These are phyloP conservation scores for Lycodopsis pacificus DNA, from an alignment of 2,797 vertebrate genomes.

Conservation along the genomic window DNA sequence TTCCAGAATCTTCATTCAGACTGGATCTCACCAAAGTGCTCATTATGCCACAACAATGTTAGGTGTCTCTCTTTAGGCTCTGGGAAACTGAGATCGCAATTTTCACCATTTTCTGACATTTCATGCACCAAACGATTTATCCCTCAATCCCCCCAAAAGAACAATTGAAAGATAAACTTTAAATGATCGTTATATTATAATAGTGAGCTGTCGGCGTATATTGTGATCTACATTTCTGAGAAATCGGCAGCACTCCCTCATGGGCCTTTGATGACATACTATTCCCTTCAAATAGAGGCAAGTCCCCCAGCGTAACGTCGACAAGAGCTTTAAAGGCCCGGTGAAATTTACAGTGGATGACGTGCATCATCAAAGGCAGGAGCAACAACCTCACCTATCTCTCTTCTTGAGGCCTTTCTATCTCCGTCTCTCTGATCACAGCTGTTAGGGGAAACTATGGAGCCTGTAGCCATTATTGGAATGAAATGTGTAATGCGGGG, in stretches of 20 bases:
- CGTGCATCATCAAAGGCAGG: conserved; percentile 37
- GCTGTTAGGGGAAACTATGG: conserved; percentile 13
- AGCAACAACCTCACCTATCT: conserved; percentile 12
- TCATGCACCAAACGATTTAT: background rate
- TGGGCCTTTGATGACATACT: conserved; percentile 40
- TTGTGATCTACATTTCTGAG: conserved; percentile 5
- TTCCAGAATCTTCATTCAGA: background rate
- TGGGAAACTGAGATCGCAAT: background rate
- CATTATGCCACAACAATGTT: background rate
- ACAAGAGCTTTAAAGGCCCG: conserved; percentile 42
- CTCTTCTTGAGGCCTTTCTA: conserved; percentile 12
- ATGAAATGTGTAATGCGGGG: conserved; percentile 8
- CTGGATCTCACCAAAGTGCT: background rate
- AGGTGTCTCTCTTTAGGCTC: rapidly evolving
- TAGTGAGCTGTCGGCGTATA: background rate
- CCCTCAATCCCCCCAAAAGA: background rate
- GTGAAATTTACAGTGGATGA: conserved; percentile 34
- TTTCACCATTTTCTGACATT: background rate
- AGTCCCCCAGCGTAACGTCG: conserved; percentile 12
- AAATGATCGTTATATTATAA: background rate
- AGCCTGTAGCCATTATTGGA: conserved; percentile 24
- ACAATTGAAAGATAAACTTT: background rate
- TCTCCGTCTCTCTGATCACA: conserved; percentile 34
- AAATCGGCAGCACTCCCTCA: conserved; percentile 9
- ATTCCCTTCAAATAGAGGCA: conserved; percentile 35